Conservation (phyloP, 2,113 vertebrate genomes). For the Zosterops lateralis region DNA sequence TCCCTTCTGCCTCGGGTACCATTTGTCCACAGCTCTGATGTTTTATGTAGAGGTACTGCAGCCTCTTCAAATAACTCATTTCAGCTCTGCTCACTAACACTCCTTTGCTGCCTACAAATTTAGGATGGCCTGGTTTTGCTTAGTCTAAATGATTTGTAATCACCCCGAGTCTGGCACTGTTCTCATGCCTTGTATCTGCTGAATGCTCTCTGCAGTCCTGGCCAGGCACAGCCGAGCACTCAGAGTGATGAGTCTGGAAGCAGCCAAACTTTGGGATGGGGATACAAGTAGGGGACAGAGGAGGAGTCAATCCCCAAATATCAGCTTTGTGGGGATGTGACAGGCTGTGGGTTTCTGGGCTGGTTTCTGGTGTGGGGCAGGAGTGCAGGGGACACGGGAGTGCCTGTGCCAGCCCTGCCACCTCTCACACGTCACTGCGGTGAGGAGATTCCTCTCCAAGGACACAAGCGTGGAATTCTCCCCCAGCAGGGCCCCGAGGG, state of each 20-base stretch:
- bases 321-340: background rate
- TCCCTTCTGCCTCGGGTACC: background rate
- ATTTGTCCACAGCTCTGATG: background rate
- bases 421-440: fast-evolving
- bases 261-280: background rate
- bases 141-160: background rate
- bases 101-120: background rate
- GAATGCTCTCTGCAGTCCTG: background rate
- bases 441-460: background rate
- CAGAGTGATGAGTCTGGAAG: background rate
- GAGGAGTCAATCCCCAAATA: background rate
- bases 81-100: background rate
- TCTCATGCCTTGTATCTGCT: background rate
- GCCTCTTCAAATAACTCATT: background rate
- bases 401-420: background rate
- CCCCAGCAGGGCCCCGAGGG: background rate
- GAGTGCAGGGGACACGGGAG: background rate
- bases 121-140: background rate
- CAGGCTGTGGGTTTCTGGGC: background rate
- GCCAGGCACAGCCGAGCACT: background rate
- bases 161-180: background rate
- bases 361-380: background rate
- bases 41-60: background rate
- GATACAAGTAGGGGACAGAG: background rate
- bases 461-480: background rate